Base-by-base conservation (phyloP, 2,888 invertebrate species). In the Heliconius hortense region DNA sequence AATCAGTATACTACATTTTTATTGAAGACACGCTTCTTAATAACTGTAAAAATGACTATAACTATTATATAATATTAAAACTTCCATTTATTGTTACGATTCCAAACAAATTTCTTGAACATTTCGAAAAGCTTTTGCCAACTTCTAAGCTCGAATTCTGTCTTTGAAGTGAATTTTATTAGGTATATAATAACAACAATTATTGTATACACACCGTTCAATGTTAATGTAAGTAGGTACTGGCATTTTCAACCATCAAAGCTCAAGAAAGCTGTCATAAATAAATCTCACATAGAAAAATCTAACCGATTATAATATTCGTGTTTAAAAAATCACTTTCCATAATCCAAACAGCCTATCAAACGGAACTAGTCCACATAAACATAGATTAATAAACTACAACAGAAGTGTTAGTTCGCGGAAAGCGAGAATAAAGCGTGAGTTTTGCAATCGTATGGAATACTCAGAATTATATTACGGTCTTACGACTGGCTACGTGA, bases 391-490 rank as follows among this genome's bases (percentile, higher is more conserved):
- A 91, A 86, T 90, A 90, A 90, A 91, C 89, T 90, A 88, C 85
- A 90, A 89, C 90, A 92, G 90, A 91, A 91, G 90, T 90, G 90
- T 85, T 90, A 89, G 90, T 93, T 92, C 93, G 89, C 87, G 80
- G 93, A 93, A 93, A 83, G 48, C 81, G 87, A 85, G 91, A 88
- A 92, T 92, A 90, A 91, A 92, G 91, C 88, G 85, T 90, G 84
- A 84, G 85, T 93, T 93, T 93, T 88, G 93, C 92, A 93, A 93
- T 87, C 82, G 88, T 86, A 85, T 83, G 84, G 80, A 86, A 84
- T 92, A 91, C 91, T 89, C 82, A 85, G 92, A 92, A 92, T 83
- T 80, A 83, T 83, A 90, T 90, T 90, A 92, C 90, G 91, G 91
- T 88, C 88, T 60, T 60, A 60, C 60, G 60, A 26, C 60, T 85